These are phyloP conservation scores for Phylloscopus trochiloides DNA, from an alignment of 2,113 vertebrate genomes.

Conservation along the genomic window DNA sequence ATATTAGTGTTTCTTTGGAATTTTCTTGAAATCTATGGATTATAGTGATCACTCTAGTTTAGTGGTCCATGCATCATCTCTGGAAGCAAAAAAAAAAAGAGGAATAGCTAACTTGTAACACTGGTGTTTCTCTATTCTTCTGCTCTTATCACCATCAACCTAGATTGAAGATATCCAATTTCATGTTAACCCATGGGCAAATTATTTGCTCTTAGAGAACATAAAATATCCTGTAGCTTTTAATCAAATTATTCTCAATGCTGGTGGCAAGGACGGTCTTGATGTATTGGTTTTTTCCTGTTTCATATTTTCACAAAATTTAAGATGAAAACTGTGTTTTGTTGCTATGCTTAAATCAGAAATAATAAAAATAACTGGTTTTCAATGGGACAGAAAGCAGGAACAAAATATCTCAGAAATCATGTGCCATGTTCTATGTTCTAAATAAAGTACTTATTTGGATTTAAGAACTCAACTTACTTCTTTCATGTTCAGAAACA, in stretches of 20 bases:
- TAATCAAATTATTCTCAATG: neutral
- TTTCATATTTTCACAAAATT: neutral
- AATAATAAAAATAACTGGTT: neutral
- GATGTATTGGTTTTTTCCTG: fast-evolving
- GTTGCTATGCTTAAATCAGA: neutral
- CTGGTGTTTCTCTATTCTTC: neutral
- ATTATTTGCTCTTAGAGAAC: neutral
- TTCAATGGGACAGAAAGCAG: neutral
- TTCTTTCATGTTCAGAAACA: neutral
- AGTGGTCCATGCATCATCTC: neutral
- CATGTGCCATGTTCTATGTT: neutral
- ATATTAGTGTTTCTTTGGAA: neutral
- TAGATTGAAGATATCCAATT: neutral
- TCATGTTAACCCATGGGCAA: neutral
- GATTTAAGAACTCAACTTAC: neutral
- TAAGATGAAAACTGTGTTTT: neutral
- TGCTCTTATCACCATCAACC: neutral
- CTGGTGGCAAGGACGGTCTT: neutral
- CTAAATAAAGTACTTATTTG: neutral
- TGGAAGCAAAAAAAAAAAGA: neutral
- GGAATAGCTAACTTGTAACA: neutral
- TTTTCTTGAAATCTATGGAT: neutral
- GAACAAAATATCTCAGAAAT: neutral
- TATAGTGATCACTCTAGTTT: neutral
- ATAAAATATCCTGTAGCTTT: neutral